Evolutionary conservation across 2,888 invertebrate genomes (phyloP).

Genomic region (Mythimna vitellina): DNA sequence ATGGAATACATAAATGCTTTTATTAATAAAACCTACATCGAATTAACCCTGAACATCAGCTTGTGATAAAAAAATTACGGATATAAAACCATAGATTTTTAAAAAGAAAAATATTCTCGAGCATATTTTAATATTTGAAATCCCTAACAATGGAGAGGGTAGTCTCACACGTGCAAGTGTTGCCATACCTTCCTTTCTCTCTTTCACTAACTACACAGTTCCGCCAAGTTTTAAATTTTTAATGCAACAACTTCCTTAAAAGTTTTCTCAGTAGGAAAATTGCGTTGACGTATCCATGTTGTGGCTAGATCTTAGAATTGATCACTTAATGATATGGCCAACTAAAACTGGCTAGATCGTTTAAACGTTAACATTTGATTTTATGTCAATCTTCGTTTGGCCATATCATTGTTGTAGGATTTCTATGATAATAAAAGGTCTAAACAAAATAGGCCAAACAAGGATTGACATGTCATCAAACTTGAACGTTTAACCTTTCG

Average conservation of each 20-base stretch:
- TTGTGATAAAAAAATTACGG: slow-evolving; percentile 8
- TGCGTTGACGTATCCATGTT: too few relatives aligned
- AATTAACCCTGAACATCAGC: background rate
- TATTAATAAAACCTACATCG: background rate
- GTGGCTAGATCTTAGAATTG: too few relatives aligned
- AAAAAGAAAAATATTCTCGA: background rate
- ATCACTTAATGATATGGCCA: too few relatives aligned
- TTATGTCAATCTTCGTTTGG: too few relatives aligned
- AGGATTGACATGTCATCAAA: too few relatives aligned
- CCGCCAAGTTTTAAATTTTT: slow-evolving; percentile 54
- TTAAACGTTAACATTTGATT: too few relatives aligned
- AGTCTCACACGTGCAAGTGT: slow-evolving; percentile 22
- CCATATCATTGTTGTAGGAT: too few relatives aligned
- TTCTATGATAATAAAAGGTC: too few relatives aligned
- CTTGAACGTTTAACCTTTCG: too few relatives aligned
- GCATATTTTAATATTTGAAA: slow-evolving; percentile 39
- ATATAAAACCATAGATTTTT: background rate
- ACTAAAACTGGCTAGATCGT: too few relatives aligned
- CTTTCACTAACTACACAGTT: slow-evolving; percentile 40
- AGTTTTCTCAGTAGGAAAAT: slow-evolving; percentile 34
- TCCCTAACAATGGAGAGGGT: slow-evolving; percentile 13
- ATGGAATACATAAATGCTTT: background rate
- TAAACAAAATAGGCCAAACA: too few relatives aligned
- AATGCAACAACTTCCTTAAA: slow-evolving; percentile 51
- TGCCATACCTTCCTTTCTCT: slow-evolving; percentile 18